Percentiles rank a stretch among this genome's conserved stretches.
Evolutionary conservation across 2,888 invertebrate species (phyloP).

Genomic region (Dioctria linearis): DNA sequence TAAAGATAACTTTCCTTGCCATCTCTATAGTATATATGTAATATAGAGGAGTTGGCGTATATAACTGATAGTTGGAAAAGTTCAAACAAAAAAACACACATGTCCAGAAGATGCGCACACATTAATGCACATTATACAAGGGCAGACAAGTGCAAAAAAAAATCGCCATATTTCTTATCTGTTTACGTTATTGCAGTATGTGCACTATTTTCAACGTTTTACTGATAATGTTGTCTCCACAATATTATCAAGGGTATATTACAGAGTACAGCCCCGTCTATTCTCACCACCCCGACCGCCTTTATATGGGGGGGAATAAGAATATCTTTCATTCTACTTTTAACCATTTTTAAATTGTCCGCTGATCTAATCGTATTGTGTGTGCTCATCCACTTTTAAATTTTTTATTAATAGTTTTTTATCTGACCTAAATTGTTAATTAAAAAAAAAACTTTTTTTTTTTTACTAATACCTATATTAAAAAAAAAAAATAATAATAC

Average conservation of each 20-base stretch:
- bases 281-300: slow-evolving; percentile 40
- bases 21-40: too few species aligned
- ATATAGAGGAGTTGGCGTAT: too few species aligned
- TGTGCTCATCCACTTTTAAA: slow-evolving; percentile 13
- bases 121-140: not conserved
- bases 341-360: slow-evolving; percentile 53
- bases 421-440: not conserved
- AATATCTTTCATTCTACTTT: slow-evolving; percentile 47
- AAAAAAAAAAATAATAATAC: too few species aligned
- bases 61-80: too few species aligned
- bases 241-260: slow-evolving; percentile 45
- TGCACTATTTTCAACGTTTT: slow-evolving; percentile 43
- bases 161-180: slow-evolving; percentile 23
- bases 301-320: slow-evolving; percentile 30
- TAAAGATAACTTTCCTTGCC: too few species aligned
- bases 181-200: slow-evolving; percentile 48
- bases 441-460: too few species aligned
- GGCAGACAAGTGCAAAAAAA: not conserved
- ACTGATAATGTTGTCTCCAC: slow-evolving; percentile 45
- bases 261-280: slow-evolving; percentile 42
- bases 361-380: slow-evolving; percentile 46
- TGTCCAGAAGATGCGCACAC: too few species aligned
- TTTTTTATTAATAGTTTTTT: slow-evolving; percentile 5
- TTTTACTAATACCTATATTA: too few species aligned
- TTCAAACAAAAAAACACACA: too few species aligned